Evolutionary conservation across 2,113 vertebrate species (phyloP).

Genomic region (Lampris incognitus): DNA sequence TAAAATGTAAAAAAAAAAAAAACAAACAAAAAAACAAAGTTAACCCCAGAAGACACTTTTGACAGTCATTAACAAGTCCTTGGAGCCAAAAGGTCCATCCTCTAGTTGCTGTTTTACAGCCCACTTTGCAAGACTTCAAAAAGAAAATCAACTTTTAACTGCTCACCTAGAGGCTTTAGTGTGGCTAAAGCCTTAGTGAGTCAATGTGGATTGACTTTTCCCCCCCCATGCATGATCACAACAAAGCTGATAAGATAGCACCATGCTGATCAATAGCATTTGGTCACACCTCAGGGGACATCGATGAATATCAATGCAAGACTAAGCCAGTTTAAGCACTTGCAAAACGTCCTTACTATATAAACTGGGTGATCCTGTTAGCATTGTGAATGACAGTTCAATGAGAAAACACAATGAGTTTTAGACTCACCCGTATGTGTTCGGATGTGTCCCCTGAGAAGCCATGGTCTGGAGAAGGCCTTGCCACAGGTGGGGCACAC

Average conservation of each 20-base stretch:
- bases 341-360: not conserved
- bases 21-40: slow-evolving; percentile 44
- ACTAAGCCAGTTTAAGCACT: slow-evolving; percentile 24
- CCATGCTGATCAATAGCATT: slow-evolving; percentile 43
- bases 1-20: too few species aligned
- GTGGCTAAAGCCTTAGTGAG: slow-evolving; percentile 17
- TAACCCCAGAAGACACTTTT: slow-evolving; percentile 5
- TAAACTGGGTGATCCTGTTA: slow-evolving; percentile 9
- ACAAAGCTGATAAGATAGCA: slow-evolving; percentile 52
- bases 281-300: slow-evolving; percentile 45
- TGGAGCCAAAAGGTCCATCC: slow-evolving; percentile 24
- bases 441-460: slow-evolving; percentile 95
- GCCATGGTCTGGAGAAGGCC: slow-evolving; percentile 97
- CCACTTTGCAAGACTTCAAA: slow-evolving; percentile 11
- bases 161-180: slow-evolving; percentile 14
- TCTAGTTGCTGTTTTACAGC: slow-evolving; percentile 41
- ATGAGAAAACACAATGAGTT: too few species aligned
- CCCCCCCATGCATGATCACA: slow-evolving; percentile 29
- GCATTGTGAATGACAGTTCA: not conserved
- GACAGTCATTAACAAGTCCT: not conserved
- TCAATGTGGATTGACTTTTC: slow-evolving; percentile 30
- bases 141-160: slow-evolving; percentile 3
- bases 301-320: slow-evolving; percentile 67
- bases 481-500: slow-evolving; percentile 97
- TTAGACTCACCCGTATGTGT: slow-evolving; percentile 92